Percentiles rank a stretch among this genome's conserved stretches.
Evolutionary conservation across 2,888 invertebrate species (phyloP).

Genomic region (Phasia obesa): DNA sequence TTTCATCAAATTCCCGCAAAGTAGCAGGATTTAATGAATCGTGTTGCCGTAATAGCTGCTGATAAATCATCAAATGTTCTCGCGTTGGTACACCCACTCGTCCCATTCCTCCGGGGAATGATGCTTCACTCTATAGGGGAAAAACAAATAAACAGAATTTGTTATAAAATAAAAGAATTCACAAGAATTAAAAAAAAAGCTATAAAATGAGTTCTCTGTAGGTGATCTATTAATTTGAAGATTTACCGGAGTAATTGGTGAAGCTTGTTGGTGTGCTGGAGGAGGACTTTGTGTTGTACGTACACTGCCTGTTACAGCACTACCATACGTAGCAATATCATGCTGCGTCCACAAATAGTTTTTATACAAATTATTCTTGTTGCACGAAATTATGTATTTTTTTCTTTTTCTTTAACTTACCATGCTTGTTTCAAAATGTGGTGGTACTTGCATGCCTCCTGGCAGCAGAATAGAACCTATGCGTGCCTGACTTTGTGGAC

Average conservation of each 20-base stretch:
- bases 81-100: conserved; percentile 76
- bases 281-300: conserved; percentile 87
- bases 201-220: not conserved
- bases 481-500: conserved; percentile 85
- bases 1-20: conserved; percentile 80
- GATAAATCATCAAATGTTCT: conserved; percentile 80
- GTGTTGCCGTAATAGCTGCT: conserved; percentile 83
- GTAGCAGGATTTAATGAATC: conserved; percentile 78
- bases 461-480: conserved; percentile 83
- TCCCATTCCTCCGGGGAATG: conserved; percentile 81
- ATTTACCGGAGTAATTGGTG: conserved; percentile 88
- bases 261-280: conserved; percentile 92
- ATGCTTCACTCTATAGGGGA: conserved; percentile 83
- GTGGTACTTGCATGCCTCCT: conserved; percentile 84
- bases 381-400: not conserved
- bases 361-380: conserved; percentile 16
- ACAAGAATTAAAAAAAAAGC: conserved; percentile 15
- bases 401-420: conserved; percentile 84
- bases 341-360: conserved; percentile 83
- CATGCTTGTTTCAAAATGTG: conserved; percentile 86
- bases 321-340: conserved; percentile 83
- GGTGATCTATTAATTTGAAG: conserved; percentile 12
- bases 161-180: not conserved
- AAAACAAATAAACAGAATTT: conserved; percentile 17
- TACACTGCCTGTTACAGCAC: conserved; percentile 82